These are phyloP conservation scores for Larimichthys polyactis DNA, from an alignment of 2,113 vertebrate species.

Conservation along the genomic window DNA sequence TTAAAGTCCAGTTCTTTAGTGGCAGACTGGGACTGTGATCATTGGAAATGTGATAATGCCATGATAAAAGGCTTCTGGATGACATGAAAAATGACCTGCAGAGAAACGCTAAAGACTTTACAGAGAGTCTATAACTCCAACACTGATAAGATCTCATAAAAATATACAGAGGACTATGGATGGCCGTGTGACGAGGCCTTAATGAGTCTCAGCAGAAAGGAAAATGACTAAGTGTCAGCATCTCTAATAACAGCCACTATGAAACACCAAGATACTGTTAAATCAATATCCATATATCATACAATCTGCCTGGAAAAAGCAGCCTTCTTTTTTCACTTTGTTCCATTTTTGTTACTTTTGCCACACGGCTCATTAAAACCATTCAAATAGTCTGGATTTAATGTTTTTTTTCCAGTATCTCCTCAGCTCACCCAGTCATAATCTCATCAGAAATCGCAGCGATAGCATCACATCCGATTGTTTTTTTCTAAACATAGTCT, in stretches of 20 bases:
- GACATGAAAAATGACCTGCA: slow-evolving; percentile 54
- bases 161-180: slow-evolving; percentile 13
- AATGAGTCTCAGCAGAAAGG: slow-evolving; percentile 45
- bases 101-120: slow-evolving; percentile 43
- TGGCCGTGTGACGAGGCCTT: slow-evolving; percentile 6
- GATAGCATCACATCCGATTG: background rate
- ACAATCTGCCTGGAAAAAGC: background rate
- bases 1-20: slow-evolving; percentile 28
- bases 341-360: background rate
- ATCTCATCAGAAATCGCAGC: slow-evolving; percentile 22
- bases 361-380: background rate
- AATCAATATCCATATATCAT: slow-evolving; percentile 3
- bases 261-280: background rate
- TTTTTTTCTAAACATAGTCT: slow-evolving; percentile 2
- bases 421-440: background rate
- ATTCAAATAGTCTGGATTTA: slow-evolving; percentile 4
- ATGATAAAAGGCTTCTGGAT: slow-evolving; percentile 52
- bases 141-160: slow-evolving; percentile 39
- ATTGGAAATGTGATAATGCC: slow-evolving; percentile 56
- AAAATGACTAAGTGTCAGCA: slow-evolving; percentile 15
- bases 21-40: slow-evolving; percentile 30
- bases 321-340: background rate
- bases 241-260: background rate
- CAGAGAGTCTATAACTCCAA: slow-evolving; percentile 40
- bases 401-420: background rate